These are phyloP conservation scores for Butorides virescens DNA, from an alignment of 2,113 vertebrate species.

Conservation along the genomic window DNA sequence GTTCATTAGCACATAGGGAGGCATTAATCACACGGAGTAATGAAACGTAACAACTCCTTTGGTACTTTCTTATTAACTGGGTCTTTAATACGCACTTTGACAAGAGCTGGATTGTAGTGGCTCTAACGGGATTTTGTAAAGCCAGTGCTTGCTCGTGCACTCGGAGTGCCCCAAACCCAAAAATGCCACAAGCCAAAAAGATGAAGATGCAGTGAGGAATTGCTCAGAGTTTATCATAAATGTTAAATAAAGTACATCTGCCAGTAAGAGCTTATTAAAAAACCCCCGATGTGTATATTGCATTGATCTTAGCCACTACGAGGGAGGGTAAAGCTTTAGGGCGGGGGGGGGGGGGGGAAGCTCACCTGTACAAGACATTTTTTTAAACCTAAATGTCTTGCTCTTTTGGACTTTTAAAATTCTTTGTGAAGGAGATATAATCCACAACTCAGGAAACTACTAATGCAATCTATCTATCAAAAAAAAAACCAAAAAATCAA, in stretches of 20 bases:
- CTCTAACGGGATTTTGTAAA: background rate
- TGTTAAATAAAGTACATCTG: background rate
- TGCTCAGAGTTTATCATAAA: background rate
- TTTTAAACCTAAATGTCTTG: background rate
- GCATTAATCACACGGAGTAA: conserved; percentile 31
- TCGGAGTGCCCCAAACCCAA: background rate
- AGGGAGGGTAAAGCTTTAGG: background rate
- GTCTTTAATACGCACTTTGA: background rate
- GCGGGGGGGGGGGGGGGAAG: background rate
- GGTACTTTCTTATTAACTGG: background rate
- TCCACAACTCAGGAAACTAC: background rate
- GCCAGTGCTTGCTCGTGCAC: background rate
- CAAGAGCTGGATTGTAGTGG: background rate
- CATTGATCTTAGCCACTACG: background rate
- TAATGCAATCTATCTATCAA: background rate
- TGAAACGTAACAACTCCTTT: background rate
- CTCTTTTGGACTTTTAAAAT: background rate
- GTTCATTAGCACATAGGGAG: conserved; percentile 32
- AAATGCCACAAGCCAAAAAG: background rate
- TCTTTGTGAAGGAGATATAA: background rate
- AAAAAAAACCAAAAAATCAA: background rate
- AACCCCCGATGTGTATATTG: background rate
- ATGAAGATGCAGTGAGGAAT: background rate
- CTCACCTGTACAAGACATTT: background rate
- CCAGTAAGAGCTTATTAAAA: background rate